Base-by-base conservation (phyloP, 2,797 vertebrate genomes). In the Uromys caudimaculatus region DNA sequence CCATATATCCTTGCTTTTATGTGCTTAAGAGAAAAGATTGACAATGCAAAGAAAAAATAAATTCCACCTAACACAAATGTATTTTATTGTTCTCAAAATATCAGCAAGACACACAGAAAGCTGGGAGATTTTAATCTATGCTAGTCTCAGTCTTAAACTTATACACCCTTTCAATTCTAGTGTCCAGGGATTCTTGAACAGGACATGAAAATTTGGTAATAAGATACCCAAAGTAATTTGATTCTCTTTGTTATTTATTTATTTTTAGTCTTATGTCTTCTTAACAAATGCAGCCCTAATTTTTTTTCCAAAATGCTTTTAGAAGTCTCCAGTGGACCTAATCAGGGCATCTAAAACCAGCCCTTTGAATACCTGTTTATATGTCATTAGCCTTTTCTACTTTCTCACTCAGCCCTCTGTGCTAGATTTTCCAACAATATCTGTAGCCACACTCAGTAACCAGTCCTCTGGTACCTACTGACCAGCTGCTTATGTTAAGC, bases 251-350 rank as follows among this genome's bases (percentile, higher is more conserved):
- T 44, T 78, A 82, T 62, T 58, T 38, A 75, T 44, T 76, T 41
- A 24, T 52, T 67, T 2, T 69, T 86, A 41, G 13, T 56, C 16
- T 56, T 14, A 21, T n/a, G 86, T 89, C 29, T n/a, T n/a, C 85
- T 88, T 94, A 77, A 93, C 56, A 95, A 84, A 24, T 41, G 71
- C 10, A 9, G n/a, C 19, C 6, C 79, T 88, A 58, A 69, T 27
- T 75, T 92, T 95, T 77, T 86, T 95, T 92, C 73, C 62, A 89
- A 62, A 54, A 82, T 86, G 29, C 41, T 89, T 85, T 58, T 86
- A 69, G 67, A 88, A 91, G 32, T 93, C 32, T 54, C 44, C 54
- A 88, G 89, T 60, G 41, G 19, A 73, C 23, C 71, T 62, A 38
- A 38, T 19, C 50, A 73, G 11, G 91, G 17, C 64, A 93, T 87